phyloP scores from a whole-genome alignment of 2,113 vertebrate genomes.

The Pachypanchax playfairii region DNA sequence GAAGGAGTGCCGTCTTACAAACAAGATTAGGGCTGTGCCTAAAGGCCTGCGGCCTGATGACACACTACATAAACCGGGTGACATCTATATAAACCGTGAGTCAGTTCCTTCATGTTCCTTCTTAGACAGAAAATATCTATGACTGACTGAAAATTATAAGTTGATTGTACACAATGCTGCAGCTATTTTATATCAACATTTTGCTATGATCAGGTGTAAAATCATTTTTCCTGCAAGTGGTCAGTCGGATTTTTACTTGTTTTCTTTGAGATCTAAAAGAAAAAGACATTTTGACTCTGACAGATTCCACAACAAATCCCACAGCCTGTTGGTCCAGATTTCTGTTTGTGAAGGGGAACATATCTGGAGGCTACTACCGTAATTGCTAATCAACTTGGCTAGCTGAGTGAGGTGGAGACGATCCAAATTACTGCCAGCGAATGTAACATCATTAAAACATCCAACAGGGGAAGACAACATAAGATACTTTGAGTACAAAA shows the following conservation, averaged over 20 bases:
- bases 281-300: slow-evolving; percentile 14
- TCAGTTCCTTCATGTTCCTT: slow-evolving; percentile 40
- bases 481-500: slow-evolving; percentile 50
- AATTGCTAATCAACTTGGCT: slow-evolving; percentile 66
- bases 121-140: slow-evolving; percentile 13
- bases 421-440: slow-evolving; percentile 54
- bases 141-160: slow-evolving; percentile 35
- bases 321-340: slow-evolving; percentile 43
- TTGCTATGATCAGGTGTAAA: background rate
- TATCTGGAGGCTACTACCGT: slow-evolving; percentile 58
- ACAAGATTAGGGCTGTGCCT: slow-evolving; percentile 69
- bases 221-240: background rate
- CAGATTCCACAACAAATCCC: slow-evolving; percentile 22
- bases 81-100: slow-evolving; percentile 67
- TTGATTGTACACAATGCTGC: too few species aligned
- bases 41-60: slow-evolving; percentile 61
- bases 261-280: background rate
- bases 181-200: slow-evolving; percentile 13
- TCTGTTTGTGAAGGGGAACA: slow-evolving; percentile 41
- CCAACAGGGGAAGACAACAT: slow-evolving; percentile 40
- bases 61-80: slow-evolving; percentile 50
- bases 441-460: slow-evolving; percentile 46
- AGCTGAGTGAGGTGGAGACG: slow-evolving; percentile 47
- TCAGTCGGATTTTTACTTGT: background rate
- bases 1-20: slow-evolving; percentile 70